Conservation (phyloP, 1,140 invertebrate species). For the Zaprionus capensis region DNA sequence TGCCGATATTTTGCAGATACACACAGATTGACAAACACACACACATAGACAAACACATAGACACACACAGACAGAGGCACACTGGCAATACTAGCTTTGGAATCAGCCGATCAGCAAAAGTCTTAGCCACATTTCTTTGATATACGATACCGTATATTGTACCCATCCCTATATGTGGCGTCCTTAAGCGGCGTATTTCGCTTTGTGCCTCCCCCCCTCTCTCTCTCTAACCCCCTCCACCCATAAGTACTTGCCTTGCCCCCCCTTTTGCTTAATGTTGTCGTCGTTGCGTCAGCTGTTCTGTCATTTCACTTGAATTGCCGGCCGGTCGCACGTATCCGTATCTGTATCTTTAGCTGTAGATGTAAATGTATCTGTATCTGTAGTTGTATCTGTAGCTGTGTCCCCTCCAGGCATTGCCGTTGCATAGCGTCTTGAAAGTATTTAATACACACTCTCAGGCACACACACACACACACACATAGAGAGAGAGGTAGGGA, state of each 20-base stretch:
- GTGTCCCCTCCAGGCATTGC: constrained; percentile 34
- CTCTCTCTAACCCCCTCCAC: neutral
- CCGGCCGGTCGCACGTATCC: constrained; percentile 35
- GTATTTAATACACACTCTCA: constrained; percentile 42
- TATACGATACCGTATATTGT: constrained; percentile 36
- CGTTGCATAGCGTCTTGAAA: constrained; percentile 45
- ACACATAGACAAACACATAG: neutral
- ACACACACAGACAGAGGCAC: neutral
- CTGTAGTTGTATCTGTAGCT: constrained; percentile 3
- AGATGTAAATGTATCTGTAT: constrained; percentile 18
- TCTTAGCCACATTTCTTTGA: constrained; percentile 47
- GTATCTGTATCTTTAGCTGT: constrained; percentile 27
- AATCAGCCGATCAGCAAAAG: constrained; percentile 36
- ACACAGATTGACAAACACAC: neutral
- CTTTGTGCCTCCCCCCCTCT: neutral
- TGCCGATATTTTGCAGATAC: constrained; percentile 10
- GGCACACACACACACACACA: constrained; percentile 5
- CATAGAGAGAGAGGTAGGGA: neutral
- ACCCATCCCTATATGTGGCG: constrained; percentile 16
- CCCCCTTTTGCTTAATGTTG: constrained; percentile 9
- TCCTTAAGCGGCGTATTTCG: constrained; percentile 20
- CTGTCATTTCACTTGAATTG: constrained; percentile 58
- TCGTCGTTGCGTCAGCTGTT: constrained; percentile 51
- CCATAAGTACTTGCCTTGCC: neutral
- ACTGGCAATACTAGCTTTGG: constrained; percentile 3